Conservation (phyloP, 2,888 invertebrate species). For the Hydriomena furcata region DNA sequence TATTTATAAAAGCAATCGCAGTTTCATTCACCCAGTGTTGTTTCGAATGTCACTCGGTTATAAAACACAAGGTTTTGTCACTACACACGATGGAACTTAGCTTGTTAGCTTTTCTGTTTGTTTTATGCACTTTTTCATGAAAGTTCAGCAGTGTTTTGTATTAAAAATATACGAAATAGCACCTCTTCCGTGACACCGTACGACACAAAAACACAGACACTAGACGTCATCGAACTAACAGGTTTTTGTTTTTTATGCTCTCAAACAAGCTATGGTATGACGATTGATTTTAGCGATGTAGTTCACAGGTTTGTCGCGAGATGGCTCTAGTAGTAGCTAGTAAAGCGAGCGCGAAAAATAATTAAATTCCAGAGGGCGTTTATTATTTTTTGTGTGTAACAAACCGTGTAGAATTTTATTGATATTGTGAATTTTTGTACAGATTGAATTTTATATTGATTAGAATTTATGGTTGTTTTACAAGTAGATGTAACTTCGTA, state of each 20-base stretch:
- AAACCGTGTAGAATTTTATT: constrained; percentile 61
- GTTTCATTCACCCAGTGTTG: constrained; percentile 48
- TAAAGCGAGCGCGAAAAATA: constrained; percentile 21
- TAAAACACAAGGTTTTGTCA: constrained; percentile 29
- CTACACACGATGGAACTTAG: constrained; percentile 26
- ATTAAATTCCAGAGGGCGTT: constrained; percentile 25
- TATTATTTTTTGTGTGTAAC: constrained; percentile 50
- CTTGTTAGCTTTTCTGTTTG: background rate
- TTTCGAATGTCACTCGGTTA: constrained; percentile 30
- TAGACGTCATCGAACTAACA: constrained; percentile 72
- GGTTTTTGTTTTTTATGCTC: constrained; percentile 67
- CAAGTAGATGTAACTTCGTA: too few relatives aligned
- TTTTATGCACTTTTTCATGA: constrained; percentile 11
- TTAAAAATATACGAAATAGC: constrained; percentile 31
- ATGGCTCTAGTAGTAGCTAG: constrained; percentile 48
- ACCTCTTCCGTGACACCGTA: constrained; percentile 45
- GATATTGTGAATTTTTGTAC: constrained; percentile 49
- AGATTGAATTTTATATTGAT: constrained; percentile 60
- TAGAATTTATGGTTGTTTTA: constrained; percentile 53
- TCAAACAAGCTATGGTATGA: constrained; percentile 56
- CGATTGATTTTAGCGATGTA: constrained; percentile 49
- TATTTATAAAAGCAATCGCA: constrained; percentile 56
- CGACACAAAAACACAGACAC: constrained; percentile 67
- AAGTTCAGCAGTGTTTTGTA: constrained; percentile 27
- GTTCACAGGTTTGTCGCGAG: constrained; percentile 48